phyloP scores from a whole-genome alignment of 2,888 invertebrate species.

The Neoscelio sp. region DNA sequence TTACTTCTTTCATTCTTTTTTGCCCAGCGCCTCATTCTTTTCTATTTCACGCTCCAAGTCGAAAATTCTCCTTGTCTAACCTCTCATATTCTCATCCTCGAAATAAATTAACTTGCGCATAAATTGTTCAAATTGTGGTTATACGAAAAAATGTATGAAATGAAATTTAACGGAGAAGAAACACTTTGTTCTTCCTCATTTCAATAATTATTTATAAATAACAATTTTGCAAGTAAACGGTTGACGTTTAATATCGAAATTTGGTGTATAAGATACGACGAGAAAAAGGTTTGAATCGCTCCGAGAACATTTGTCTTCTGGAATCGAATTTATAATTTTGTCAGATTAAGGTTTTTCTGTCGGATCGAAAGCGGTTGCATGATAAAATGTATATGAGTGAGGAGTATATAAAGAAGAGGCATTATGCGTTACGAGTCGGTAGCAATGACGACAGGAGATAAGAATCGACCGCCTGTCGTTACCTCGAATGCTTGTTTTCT shows the following conservation, averaged over 20 bases:
- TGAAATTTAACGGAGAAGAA: too few relatives aligned
- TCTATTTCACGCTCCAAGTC: constrained; percentile 63
- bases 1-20: constrained; percentile 45
- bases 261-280: neutral
- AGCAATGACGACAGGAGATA: constrained; percentile 66
- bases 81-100: constrained; percentile 11
- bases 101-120: constrained; percentile 27
- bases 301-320: too few relatives aligned
- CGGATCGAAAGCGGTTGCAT: constrained; percentile 4
- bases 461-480: constrained; percentile 65
- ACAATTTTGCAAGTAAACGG: too few relatives aligned
- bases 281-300: too few relatives aligned
- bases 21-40: constrained; percentile 43
- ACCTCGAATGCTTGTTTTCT: constrained; percentile 64
- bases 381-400: constrained; percentile 28
- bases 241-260: too few relatives aligned
- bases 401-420: constrained; percentile 34
- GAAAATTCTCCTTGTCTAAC: constrained; percentile 31
- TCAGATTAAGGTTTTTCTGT: neutral
- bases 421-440: constrained; percentile 64
- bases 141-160: neutral
- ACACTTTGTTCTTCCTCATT: too few relatives aligned
- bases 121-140: neutral
- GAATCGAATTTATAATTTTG: too few relatives aligned
- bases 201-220: too few relatives aligned